Evolutionary conservation across 1,140 invertebrate genomes (phyloP), one percentile per base, ranked within the genome.

Genomic region (Gryon sp.): DNA sequence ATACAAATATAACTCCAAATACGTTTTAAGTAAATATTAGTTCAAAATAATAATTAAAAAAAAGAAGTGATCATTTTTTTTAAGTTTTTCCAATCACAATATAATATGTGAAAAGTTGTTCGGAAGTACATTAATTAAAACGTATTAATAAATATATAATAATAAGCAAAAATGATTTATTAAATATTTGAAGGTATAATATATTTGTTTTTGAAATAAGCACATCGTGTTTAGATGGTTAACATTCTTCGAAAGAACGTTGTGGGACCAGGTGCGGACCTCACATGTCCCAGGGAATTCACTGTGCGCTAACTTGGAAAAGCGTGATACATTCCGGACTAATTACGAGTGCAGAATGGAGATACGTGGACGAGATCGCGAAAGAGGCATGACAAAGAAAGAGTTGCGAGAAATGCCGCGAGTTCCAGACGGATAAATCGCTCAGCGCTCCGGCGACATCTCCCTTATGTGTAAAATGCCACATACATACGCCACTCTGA

Each of bases 401-500:
- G 76, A 82, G 68, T 72, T 50, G 65, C 74, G 63, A 66, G 80
- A 80, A 80, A 86, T 86, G 78, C 79, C 79, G 63, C 82, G 79
- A 83, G 83, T 83, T 83, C 83, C 84, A 87, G 86, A 87, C 85
- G 78, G 83, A 84, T 87, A 87, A 87, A 87, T 87, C 86, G 82
- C 79, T 86, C 84, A 81, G 45, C 83, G 75, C 75, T 62, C 28
- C 28, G 53, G 50, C 59, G 53, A 68, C 36, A 66, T 66, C 65
- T 46, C 55, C 65, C 65, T 74, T 75, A 45, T 62, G 45, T 9
- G 40, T 12, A 32, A 62, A 80, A 76, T 76, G 75, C 50, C 79
- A 69, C 59, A 75, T 82, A 81, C 76, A 78, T 76, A 74, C 46
- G 43, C 57, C 19, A 30, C 59, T 26, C 41, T 68, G 43, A 59